These are phyloP conservation scores for Limnephilus lunatus DNA, from an alignment of 2,888 invertebrate species.

Conservation along the genomic window DNA sequence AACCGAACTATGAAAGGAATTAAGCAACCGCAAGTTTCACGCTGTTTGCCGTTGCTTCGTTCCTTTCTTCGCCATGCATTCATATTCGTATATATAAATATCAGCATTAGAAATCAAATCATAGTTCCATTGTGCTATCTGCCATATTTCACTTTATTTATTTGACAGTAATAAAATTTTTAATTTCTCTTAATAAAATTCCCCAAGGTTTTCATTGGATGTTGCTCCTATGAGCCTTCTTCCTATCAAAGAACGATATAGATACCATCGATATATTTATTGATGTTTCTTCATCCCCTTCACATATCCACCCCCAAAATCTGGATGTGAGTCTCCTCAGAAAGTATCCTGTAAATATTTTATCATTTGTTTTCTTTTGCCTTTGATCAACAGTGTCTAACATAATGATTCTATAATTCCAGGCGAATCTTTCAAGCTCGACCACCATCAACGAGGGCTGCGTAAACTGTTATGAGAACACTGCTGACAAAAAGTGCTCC, in stretches of 20 bases:
- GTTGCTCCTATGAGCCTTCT: not conserved
- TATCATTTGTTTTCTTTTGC: not conserved
- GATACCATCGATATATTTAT: not conserved
- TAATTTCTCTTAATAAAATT: not conserved
- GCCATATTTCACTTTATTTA: not conserved
- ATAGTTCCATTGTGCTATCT: not conserved
- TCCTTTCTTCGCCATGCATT: too few species aligned
- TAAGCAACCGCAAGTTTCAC: too few species aligned
- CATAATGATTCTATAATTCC: slow-evolving; percentile 48
- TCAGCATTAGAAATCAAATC: too few species aligned
- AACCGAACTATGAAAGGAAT: too few species aligned
- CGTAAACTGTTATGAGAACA: slow-evolving; percentile 75
- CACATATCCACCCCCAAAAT: not conserved
- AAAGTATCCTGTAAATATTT: not conserved
- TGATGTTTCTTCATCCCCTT: not conserved
- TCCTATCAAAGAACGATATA: not conserved
- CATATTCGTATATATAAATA: too few species aligned
- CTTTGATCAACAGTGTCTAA: not conserved
- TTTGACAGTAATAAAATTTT: not conserved
- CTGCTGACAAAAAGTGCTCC: slow-evolving; percentile 75
- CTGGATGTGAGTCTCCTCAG: not conserved
- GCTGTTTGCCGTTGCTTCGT: too few species aligned
- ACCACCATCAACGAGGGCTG: slow-evolving; percentile 77
- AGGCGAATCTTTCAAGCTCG: slow-evolving; percentile 77
- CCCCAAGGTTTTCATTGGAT: not conserved